Evolutionary conservation across 2,888 invertebrate genomes (phyloP), one percentile per base, ranked within the genome.

Genomic region (Creontiades dilutus): DNA sequence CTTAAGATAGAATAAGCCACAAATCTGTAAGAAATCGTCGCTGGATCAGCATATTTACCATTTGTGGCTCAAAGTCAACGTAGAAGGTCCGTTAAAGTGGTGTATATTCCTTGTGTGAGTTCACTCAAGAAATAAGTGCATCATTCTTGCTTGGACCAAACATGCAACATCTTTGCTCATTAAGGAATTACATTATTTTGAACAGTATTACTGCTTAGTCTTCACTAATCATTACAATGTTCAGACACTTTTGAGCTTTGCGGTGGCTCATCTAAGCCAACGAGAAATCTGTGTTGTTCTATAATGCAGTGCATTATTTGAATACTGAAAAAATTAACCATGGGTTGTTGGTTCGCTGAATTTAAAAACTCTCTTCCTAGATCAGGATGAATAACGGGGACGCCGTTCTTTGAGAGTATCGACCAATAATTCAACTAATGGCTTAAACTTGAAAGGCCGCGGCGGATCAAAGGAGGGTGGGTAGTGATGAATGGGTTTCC

Each of bases 381-480:
- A 11, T 68, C 68, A 68, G 23, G 68, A 68, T 68, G 68, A 68
- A 68, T 23, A 23, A 23, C 57, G n/a, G n/a, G n/a, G 57, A 57
- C n/a, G 68, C 19, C 0, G 23, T 68, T 23, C n/a, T 68, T 19
- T 23, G 23, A 23, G 68, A 68, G 68, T 23, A 68, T 68, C 68
- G 68, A 68, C 27, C 68, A 12, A 68, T 68, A 19, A 61, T 61
- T 68, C 23, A 68, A 68, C 68, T 68, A 68, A 23, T 68, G 68
- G 68, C 23, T 23, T 13, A 68, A 68, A 68, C 68, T 68, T 68
- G 68, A 68, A 11, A 68, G 23, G 23, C 3, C 37, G 37, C 37
- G 37, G 68, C 68, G 68, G 3, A 23, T 68, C 68, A 68, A 23
- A 68, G 23, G 12, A 68, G 68, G 12, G 16, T 11, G 11, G 68